Evolutionary conservation across 2,888 invertebrate genomes (phyloP), one percentile per base, ranked within the genome.

Genomic region (Orchestes rusci): DNA sequence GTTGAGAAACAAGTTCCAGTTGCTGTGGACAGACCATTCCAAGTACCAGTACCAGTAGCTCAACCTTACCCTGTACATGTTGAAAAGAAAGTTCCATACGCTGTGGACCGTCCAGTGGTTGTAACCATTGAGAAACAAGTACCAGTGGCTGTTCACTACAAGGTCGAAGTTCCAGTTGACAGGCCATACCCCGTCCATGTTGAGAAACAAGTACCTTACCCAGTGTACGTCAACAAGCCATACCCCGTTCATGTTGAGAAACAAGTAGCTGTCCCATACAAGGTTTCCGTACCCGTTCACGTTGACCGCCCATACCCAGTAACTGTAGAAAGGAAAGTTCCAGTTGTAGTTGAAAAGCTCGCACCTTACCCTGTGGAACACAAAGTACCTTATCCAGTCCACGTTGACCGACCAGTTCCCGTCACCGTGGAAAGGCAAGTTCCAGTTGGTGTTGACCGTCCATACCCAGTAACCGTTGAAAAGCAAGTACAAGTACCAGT

Each of bases 51-150:
- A 28, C 54, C 56, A n/a, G 60, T 65, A 19, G 64, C 65, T 15
- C 64, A 67, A 54, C 68, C 68, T 17, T 64, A 65, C 28, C 73
- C 77, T 15, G 77, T 79, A 4, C 71, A 74, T 32, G 71, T 77
- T 1, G 70, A 74, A 45, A 71, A 75, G 43, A 48, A 45, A 27
- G 51, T 51, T 19, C 73, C 71, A 1, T 74, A 76, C 12, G 73
- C 73, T 43, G 70, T 71, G 23, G 66, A 70, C n/a, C 76, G 79
- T 2, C 75, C 77, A 1, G 73, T 75, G 0, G 79, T 79, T 1
- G 74, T 80, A 8, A 64, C 72, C 42, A 73, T 81, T 0, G 74
- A 76, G 48, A 72, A 75, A 54, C 74, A 74, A 40, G 70, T 75
- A 7, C 68, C 67, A 7, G 58, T 68, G 27, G 52, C 47, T 1